Evolutionary conservation across 2,888 invertebrate genomes (phyloP).

Genomic region (Polyommatus icarus): DNA sequence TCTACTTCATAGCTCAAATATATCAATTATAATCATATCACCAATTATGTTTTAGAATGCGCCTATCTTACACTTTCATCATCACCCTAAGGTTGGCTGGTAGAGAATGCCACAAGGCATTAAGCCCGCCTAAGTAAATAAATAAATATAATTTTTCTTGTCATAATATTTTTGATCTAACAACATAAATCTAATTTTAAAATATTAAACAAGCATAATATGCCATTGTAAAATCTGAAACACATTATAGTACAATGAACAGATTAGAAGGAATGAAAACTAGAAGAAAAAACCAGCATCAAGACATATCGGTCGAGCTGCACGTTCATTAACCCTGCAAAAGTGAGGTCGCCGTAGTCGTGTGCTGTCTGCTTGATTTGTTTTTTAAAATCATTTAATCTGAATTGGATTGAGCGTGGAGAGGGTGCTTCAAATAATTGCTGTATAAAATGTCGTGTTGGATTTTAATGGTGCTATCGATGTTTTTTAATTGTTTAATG

Average conservation of each 20-base stretch:
- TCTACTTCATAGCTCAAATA: too few relatives aligned
- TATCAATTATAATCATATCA: too few relatives aligned
- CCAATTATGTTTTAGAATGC: too few relatives aligned
- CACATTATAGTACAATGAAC: neutral
- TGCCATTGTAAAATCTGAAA: conserved; percentile 24
- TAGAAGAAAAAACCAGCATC: conserved; percentile 13
- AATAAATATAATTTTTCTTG: too few relatives aligned
- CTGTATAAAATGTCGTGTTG: conserved; percentile 71
- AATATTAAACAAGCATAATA: too few relatives aligned
- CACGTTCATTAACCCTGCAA: conserved; percentile 66
- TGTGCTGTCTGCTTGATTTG: conserved; percentile 70
- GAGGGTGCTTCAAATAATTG: conserved; percentile 66
- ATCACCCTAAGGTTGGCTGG: too few relatives aligned
- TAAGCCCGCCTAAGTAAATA: too few relatives aligned
- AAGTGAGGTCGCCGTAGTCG: conserved; percentile 57
- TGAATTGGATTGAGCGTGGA: conserved; percentile 73
- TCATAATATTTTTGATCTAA: too few relatives aligned
- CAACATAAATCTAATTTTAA: too few relatives aligned
- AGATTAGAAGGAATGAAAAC: neutral
- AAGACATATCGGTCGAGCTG: conserved; percentile 39
- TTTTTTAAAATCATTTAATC: conserved; percentile 77
- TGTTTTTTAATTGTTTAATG: conserved; percentile 30
- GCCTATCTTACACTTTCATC: too few relatives aligned
- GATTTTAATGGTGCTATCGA: conserved; percentile 45
- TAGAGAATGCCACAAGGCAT: too few relatives aligned